Evolutionary conservation across 1,140 invertebrate species (phyloP).

Genomic region (Drosophila repleta): DNA sequence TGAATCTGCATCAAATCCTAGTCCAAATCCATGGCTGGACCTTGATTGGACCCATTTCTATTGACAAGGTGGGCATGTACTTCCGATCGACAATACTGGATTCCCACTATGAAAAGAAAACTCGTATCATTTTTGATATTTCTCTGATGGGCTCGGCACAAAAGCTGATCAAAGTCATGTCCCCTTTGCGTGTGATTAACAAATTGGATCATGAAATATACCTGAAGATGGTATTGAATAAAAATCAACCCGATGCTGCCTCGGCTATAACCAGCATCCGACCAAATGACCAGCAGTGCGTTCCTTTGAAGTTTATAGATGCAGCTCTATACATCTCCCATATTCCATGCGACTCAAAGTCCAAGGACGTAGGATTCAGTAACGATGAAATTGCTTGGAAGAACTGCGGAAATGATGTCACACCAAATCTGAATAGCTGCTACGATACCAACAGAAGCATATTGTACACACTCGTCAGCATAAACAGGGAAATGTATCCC

Average conservation of each 20-base stretch:
- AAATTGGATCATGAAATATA: conserved; percentile 89
- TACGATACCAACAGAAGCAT: conserved; percentile 61
- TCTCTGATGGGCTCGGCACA: conserved; percentile 95
- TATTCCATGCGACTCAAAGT: conserved; percentile 27
- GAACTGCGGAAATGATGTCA: conserved; percentile 40
- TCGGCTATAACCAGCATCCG: conserved; percentile 48
- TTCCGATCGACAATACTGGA: conserved; percentile 91
- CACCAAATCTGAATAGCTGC: conserved; percentile 56
- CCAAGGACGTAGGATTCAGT: conserved; percentile 57
- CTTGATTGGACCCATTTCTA: conserved; percentile 93
- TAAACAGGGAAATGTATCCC: conserved; percentile 92
- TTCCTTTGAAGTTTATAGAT: conserved; percentile 81
- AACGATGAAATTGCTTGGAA: conserved; percentile 68
- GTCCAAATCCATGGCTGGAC: conserved; percentile 96
- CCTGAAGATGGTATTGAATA: conserved; percentile 86
- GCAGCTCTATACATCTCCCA: conserved; percentile 67
- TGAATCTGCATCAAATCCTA: conserved; percentile 92
- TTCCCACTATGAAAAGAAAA: conserved; percentile 84
- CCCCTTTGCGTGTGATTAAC: conserved; percentile 93
- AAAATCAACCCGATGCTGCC: conserved; percentile 51
- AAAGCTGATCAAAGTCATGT: conserved; percentile 97
- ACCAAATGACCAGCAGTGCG: conserved; percentile 65
- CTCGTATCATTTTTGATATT: conserved; percentile 94
- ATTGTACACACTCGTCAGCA: conserved; percentile 83
- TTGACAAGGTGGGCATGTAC: conserved; percentile 97